Evolutionary conservation across 1,140 invertebrate species (phyloP).

Genomic region (Micrasema longulum): DNA sequence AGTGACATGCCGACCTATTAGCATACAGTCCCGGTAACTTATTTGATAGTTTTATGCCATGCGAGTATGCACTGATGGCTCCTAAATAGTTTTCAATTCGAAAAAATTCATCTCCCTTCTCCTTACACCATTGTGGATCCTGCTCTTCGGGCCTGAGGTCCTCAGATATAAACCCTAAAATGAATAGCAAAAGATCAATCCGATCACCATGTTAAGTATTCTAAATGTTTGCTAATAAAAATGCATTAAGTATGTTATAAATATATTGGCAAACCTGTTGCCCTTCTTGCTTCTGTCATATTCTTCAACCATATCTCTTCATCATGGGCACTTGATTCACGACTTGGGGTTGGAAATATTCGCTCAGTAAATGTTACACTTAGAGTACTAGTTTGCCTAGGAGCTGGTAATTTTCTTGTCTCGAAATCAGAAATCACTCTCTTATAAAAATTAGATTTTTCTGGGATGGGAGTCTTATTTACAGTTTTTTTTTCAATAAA

Average conservation of each 20-base stretch:
- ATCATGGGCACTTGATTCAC: slow-evolving; percentile 79
- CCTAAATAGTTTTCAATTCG: slow-evolving; percentile 80
- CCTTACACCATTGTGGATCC: slow-evolving; percentile 84
- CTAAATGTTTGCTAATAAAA: too few species aligned
- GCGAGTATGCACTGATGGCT: slow-evolving; percentile 84
- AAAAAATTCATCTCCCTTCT: slow-evolving; percentile 86
- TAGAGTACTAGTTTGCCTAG: slow-evolving; percentile 72
- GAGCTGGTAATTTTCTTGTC: slow-evolving; percentile 66
- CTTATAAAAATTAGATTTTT: slow-evolving; percentile 59
- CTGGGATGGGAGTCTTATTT: slow-evolving; percentile 36
- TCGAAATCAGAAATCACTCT: slow-evolving; percentile 61
- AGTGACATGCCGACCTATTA: slow-evolving; percentile 82
- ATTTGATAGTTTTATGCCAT: slow-evolving; percentile 80
- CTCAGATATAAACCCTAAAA: slow-evolving; percentile 73
- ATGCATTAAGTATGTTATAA: too few species aligned
- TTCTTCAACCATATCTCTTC: slow-evolving; percentile 88
- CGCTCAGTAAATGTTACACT: slow-evolving; percentile 80
- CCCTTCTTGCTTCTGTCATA: slow-evolving; percentile 78
- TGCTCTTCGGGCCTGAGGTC: slow-evolving; percentile 85
- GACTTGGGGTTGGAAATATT: slow-evolving; percentile 83
- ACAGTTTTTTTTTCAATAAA: slow-evolving; percentile 38
- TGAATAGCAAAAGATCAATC: too few species aligned
- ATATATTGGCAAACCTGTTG: slow-evolving; percentile 69
- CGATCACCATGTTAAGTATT: too few species aligned
- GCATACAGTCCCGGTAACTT: slow-evolving; percentile 81